Base-by-base conservation (phyloP, 2,113 vertebrate species). In the Dunckerocampus dactyliophorus region DNA sequence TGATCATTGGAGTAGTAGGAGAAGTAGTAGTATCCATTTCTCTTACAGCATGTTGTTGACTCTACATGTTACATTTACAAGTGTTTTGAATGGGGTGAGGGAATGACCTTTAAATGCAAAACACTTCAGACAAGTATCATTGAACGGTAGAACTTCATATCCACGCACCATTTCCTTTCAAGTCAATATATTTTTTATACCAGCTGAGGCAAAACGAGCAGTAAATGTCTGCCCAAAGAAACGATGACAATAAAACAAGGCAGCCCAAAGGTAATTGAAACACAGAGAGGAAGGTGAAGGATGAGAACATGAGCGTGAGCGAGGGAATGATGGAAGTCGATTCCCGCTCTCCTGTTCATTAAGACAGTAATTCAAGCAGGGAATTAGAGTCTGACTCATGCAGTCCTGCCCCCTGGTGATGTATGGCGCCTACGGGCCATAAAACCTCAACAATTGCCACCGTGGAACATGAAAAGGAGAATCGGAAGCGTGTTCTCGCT, bases 331-430 rank as follows among this genome's bases (percentile, higher is more conserved):
- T 82, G 73, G 82, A 72, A 74, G 73, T 71, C 63, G 14, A 65
- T 71, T 73, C 65, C 53, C 6, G 59, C 45, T 71, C 70, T 76
- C 80, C 65, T 67, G 55, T 71, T 87, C 83, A 85, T 88, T 87
- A 87, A 71, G 79, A 81, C 79, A 68, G 66, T 82, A 79, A 82
- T 76, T 85, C 76, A 80, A 76, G 69, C 69, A 55, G 69, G 57
- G 72, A 67, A 79, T 82, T 77, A 81, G 64, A 83, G 65, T 55
- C 70, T 49, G 72, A 60, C 57, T 73, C 47, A 3, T 69, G 77
- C 47, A 71, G 71, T 14, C 13, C n/a, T 22, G 72, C 52, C 57
- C 47, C 48, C 22, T 79, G 78, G 28, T 80, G 78, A 85, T 75
- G 53, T 75, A 81, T 67, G 59, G 63, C 21, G 59, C 63, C 48